Evolutionary conservation across 1,140 invertebrate species (phyloP), one percentile per base, ranked within the genome.

Genomic region (Eciton burchellii): DNA sequence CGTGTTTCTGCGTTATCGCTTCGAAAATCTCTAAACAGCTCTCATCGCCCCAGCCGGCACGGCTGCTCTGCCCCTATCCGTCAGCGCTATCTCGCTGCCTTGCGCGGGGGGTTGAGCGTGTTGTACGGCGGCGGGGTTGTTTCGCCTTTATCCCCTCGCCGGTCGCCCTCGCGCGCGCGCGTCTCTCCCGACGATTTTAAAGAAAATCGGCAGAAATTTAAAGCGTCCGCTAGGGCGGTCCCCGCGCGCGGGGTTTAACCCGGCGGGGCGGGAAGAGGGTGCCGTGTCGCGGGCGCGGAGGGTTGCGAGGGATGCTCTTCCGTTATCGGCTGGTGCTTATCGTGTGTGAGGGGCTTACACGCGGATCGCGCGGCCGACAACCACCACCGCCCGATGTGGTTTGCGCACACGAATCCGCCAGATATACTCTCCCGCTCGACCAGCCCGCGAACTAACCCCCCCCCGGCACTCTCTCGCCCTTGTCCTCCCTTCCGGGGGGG

Each of bases 131-230:
- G 16, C 52, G 43, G 35, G 81, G 63, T 65, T 84, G 73, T 81
- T 88, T 86, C 71, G 82, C 85, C 68, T 65, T 71, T 49, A 76
- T 81, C 82, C 66, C 41, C 14, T 63, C 16, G 60, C 79, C 52
- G 60, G 62, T 29, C 73, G 59, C 82, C 57, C 24, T 56, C 56
- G 56, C 35, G 29, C 77, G 49, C 12, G 47, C 60, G 56, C 35
- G 52, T 84, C 81, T 60, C 65, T 83, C 62, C 63, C 49, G 59
- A 84, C 87, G 88, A 92, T 93, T 94, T 94, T 94, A 91, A 93
- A 93, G 91, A 92, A 94, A 94, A 93, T 91, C 86, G 84, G 82
- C 83, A 91, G 91, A 94, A 94, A 93, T 93, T 93, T 93, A 92
- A 91, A 92, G 90, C 91, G 73, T 59, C 81, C 63, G 73, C 29